phyloP scores from a whole-genome alignment of 35 echinoderm and acorn worm genomes.

The Apostichopus californicus region DNA sequence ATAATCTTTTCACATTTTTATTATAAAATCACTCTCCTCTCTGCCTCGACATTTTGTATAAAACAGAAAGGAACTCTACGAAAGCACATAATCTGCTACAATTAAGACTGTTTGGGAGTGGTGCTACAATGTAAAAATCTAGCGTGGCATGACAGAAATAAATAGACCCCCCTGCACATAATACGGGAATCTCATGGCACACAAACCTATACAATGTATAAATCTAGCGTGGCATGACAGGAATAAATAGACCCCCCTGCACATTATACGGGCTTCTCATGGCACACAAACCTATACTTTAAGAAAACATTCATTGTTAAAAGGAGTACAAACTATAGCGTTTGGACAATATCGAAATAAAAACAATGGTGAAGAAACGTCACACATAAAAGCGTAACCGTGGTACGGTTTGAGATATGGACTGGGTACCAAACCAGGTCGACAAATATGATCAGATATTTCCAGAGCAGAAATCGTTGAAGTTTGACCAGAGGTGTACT shows the following conservation, averaged over 20 bases:
- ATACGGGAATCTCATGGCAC: background rate
- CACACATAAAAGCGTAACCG: no score
- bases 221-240: background rate
- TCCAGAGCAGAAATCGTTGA: no score
- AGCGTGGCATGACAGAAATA: background rate
- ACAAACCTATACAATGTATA: background rate
- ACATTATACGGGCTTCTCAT: background rate
- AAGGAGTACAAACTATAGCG: background rate
- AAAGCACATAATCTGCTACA: conserved; percentile 47
- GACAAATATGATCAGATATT: no score
- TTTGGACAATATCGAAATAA: no score
- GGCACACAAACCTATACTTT: background rate
- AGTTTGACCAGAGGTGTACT: no score
- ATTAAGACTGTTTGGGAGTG: conserved; percentile 3
- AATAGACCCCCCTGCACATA: background rate
- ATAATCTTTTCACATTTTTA: conserved; percentile 19
- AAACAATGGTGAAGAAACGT: no score
- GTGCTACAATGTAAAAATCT: conserved; percentile 21
- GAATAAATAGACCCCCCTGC: background rate
- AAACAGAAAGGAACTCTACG: conserved; percentile 49
- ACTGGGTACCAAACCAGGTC: no score
- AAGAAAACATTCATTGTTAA: background rate
- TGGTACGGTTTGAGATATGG: no score
- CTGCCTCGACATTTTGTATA: background rate
- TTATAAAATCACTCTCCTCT: conserved; percentile 50